Percentiles rank a stretch among this genome's conserved stretches.
Conservation (phyloP, 2,113 vertebrate species). For the Brachypteracias leptosomus region DNA sequence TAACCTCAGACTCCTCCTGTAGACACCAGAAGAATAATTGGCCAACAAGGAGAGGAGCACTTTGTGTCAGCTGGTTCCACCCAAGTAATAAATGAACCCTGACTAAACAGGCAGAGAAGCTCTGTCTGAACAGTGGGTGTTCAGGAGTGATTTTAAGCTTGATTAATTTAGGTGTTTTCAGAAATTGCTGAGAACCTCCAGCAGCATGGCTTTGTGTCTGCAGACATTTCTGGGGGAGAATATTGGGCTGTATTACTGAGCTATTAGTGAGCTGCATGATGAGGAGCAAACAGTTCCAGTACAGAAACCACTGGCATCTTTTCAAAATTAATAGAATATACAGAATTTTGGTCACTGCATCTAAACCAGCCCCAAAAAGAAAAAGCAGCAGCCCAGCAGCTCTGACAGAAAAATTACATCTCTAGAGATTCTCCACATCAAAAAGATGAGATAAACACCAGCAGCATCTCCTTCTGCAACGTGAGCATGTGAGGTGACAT, state of each 20-base stretch:
- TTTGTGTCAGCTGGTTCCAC: neutral
- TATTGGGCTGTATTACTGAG: too few relatives aligned
- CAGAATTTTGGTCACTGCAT: neutral
- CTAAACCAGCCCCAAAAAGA: neutral
- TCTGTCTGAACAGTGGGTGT: neutral
- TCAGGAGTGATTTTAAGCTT: neutral
- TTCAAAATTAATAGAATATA: neutral
- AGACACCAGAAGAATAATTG: neutral
- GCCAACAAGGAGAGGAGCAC: neutral
- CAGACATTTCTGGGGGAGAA: too few relatives aligned
- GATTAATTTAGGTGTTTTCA: neutral
- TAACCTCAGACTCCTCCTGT: neutral
- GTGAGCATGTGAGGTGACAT: neutral
- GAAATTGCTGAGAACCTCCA: neutral
- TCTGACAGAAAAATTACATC: slow-evolving; percentile 13
- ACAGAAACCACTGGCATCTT: neutral
- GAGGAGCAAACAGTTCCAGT: neutral
- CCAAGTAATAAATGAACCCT: neutral
- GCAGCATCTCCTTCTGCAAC: neutral
- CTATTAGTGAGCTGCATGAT: too few relatives aligned
- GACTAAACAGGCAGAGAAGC: neutral
- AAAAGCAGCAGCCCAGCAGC: neutral
- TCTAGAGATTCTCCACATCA: neutral
- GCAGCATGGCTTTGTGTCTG: neutral
- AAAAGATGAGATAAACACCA: neutral